Evolutionary conservation across 2,113 vertebrate genomes (phyloP).

Genomic region (Erythrolamprus reginae): DNA sequence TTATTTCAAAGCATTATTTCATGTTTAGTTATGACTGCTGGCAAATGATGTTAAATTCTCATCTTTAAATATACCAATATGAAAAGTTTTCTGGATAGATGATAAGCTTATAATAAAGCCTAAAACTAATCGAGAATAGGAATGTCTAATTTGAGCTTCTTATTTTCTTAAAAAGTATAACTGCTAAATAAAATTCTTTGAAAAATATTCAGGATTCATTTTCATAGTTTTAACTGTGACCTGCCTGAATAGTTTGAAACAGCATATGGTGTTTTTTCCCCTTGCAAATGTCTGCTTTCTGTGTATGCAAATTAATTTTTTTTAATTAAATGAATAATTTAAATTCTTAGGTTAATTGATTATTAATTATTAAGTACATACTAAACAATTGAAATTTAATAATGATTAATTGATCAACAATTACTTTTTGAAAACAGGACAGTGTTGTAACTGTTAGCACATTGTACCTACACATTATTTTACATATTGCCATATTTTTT

Average conservation of each 20-base stretch:
- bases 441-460: background rate
- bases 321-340: background rate
- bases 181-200: background rate
- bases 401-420: background rate
- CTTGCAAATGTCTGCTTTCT: background rate
- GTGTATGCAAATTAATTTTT: background rate
- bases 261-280: background rate
- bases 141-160: background rate
- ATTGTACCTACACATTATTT: background rate
- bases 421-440: background rate
- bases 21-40: background rate
- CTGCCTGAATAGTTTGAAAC: background rate
- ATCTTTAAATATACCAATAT: background rate
- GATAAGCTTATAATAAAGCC: background rate
- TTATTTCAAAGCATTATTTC: background rate
- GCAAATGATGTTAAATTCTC: background rate
- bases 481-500: background rate
- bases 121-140: background rate
- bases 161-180: background rate
- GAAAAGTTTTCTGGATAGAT: background rate
- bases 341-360: background rate
- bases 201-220: background rate
- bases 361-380: background rate
- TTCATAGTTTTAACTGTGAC: background rate
- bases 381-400: background rate